phyloP scores from a whole-genome alignment of 1,140 invertebrate species.

The Temnothorax nylanderi region DNA sequence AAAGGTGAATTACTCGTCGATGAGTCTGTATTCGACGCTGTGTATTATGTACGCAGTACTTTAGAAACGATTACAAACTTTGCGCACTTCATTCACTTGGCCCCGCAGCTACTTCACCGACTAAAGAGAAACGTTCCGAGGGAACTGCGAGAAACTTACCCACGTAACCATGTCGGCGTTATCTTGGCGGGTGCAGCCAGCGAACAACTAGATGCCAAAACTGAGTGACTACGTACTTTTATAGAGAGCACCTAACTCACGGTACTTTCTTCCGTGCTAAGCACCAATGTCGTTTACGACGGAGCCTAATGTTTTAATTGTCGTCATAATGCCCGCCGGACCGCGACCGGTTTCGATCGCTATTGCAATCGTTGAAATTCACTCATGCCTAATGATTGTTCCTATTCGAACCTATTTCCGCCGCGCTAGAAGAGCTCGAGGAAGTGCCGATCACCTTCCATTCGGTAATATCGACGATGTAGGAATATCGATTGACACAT shows the following conservation, averaged over 20 bases:
- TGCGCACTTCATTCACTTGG: neutral
- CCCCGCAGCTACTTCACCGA: neutral
- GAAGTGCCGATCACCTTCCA: neutral
- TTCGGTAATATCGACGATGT: neutral
- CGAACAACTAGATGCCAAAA: conserved; percentile 79
- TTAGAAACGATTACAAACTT: conserved; percentile 41
- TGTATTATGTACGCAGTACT: conserved; percentile 11
- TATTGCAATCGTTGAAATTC: conserved; percentile 30
- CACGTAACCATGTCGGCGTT: conserved; percentile 77
- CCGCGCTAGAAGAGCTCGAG: neutral
- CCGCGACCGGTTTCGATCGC: conserved; percentile 65
- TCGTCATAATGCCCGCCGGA: conserved; percentile 79
- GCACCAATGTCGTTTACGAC: conserved; percentile 82
- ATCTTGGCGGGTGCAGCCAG: conserved; percentile 72
- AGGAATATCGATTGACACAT: neutral
- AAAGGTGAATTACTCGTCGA: neutral
- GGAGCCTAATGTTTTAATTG: conserved; percentile 81
- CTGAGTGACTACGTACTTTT: conserved; percentile 77
- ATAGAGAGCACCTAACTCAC: conserved; percentile 74
- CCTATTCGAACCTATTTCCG: conserved; percentile 32
- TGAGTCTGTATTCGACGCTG: neutral
- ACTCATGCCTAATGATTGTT: conserved; percentile 7
- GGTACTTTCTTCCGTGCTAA: conserved; percentile 80
- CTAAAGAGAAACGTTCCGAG: neutral
- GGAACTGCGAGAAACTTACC: conserved; percentile 77